Base-by-base conservation (phyloP, 2,888 invertebrate genomes). In the Cylloceria caligata region DNA sequence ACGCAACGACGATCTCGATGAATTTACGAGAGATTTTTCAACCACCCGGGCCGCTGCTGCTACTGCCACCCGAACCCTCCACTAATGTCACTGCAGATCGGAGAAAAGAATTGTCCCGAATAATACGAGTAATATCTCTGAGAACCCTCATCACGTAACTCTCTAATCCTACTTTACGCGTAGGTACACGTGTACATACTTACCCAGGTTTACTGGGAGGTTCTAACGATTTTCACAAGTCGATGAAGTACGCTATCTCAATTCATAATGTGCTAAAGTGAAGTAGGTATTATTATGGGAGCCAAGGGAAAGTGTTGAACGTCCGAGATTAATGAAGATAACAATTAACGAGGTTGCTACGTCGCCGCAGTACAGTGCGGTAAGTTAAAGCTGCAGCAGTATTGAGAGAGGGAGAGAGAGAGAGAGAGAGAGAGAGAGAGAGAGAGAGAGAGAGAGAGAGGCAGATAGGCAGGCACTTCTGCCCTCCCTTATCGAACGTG, bases 11-110 rank as follows among this genome's bases (percentile, higher is more conserved):
- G 73, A 24, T 67, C 68, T 19, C 76, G 77, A 81, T 81, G 81
- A 81, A 81, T 81, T 81, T 81, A 81, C 77, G 81, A 81, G 77
- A 81, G 62, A 81, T 77, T 73, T 73, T 80, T 65, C 69, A 27
- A 16, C 60, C 57, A 34, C 13, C 49, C 45, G 27, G 11, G 24
- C 24, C 27, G 3, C 7, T n/a, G 21, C 24, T 19, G 72, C 13
- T 52, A 21, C 39, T 52, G 19, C 19, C 4, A 13, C 11, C 39
- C 39, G 39, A 49, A 42, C 30, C 45, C 45, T 39, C 30, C 34
- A 47, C 57, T 60, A 57, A 72, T 72, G 45, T 72, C 60, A 45
- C 19, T 42, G 34, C 45, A 52, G 21, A n/a, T 30, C 16, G 11
- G 13, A 16, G 13, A 21, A 60, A 47, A 60, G 21, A 45, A 19